Percentiles rank a stretch among this genome's conserved stretches.
Evolutionary conservation across 2,113 vertebrate genomes (phyloP).

Genomic region (Heptranchias perlo): DNA sequence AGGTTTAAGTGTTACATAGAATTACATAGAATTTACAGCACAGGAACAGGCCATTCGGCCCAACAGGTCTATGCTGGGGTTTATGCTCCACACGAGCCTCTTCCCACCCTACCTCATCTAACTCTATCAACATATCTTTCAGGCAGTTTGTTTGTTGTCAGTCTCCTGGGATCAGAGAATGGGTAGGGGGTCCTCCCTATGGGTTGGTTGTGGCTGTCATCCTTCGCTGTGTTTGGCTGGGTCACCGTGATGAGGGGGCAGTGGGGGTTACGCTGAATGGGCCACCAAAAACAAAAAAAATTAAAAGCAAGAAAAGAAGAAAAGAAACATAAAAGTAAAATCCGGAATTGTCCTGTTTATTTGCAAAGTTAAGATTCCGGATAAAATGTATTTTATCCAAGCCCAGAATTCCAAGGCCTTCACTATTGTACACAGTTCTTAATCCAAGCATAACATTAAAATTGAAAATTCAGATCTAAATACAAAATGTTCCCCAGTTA

Average conservation of each 20-base stretch:
- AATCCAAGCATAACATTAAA: background rate
- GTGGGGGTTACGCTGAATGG: background rate
- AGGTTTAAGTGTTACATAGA: background rate
- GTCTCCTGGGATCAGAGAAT: background rate
- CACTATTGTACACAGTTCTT: background rate
- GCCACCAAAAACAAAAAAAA: background rate
- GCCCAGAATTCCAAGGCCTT: background rate
- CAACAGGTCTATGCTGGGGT: too few relatives aligned
- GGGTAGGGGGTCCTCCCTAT: background rate
- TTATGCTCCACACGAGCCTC: too few relatives aligned
- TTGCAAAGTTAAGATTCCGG: background rate
- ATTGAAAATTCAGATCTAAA: background rate
- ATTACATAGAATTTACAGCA: too few relatives aligned
- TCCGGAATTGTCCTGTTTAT: background rate
- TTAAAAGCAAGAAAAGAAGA: background rate
- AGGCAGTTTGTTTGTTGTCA: background rate
- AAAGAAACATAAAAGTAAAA: background rate
- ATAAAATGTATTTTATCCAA: background rate
- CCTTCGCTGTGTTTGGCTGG: background rate
- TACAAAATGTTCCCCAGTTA: background rate
- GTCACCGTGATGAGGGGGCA: background rate
- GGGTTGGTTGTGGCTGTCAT: background rate
- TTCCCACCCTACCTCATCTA: too few relatives aligned
- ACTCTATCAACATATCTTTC: too few relatives aligned
- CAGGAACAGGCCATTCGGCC: too few relatives aligned